Conservation (phyloP, 2,113 vertebrate species). For the Ctenodactylus gundi region DNA sequence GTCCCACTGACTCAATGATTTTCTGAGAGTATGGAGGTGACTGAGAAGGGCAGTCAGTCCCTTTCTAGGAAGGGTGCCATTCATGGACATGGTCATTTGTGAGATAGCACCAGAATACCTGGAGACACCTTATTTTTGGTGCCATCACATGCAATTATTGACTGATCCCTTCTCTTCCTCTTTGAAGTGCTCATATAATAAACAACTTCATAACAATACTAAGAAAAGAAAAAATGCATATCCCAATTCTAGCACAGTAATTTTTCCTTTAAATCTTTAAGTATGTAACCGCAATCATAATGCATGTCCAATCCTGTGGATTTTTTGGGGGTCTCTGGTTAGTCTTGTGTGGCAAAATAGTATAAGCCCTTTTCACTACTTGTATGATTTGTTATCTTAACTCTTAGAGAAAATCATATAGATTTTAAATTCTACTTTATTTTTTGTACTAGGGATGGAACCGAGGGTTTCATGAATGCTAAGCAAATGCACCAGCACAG, state of each 20-base stretch:
- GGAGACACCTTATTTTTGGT: background rate
- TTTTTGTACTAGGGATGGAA: background rate
- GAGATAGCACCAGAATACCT: background rate
- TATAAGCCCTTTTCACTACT: conserved; percentile 6
- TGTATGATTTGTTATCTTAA: background rate
- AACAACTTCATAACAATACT: background rate
- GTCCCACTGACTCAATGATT: background rate
- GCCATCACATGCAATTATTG: background rate
- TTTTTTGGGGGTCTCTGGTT: background rate
- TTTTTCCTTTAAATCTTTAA: background rate
- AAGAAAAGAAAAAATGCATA: background rate
- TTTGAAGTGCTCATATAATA: background rate
- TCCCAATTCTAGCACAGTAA: background rate
- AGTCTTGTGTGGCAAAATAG: background rate
- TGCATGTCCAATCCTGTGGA: background rate
- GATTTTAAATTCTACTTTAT: conserved; percentile 24
- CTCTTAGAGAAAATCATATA: background rate
- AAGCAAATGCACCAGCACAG: background rate
- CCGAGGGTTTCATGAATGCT: background rate
- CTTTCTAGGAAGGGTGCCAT: background rate
- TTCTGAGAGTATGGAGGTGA: background rate
- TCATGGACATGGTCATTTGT: background rate
- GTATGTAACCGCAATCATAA: background rate
- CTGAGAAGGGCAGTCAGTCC: background rate
- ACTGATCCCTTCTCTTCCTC: background rate